phyloP scores from a whole-genome alignment of 2,113 vertebrate species.

The Sebastes schlegelii region DNA sequence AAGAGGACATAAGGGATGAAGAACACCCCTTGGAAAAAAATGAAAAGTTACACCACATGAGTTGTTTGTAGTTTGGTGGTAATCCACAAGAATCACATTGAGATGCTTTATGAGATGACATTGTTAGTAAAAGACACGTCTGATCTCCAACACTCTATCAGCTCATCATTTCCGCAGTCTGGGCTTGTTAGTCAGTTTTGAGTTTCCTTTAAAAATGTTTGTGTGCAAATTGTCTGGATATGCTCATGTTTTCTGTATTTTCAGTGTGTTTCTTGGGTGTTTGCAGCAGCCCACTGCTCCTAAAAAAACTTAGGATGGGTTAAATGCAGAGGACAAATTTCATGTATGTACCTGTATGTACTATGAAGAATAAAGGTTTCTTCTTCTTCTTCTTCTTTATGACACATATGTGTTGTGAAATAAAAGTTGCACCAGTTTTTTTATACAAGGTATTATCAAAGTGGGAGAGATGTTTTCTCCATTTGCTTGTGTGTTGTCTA shows the following conservation, averaged over 20 bases:
- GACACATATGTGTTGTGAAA: background rate
- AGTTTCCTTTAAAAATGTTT: background rate
- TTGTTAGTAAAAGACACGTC: background rate
- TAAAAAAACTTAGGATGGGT: too few relatives aligned
- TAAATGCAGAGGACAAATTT: too few relatives aligned
- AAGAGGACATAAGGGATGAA: slow-evolving; percentile 85
- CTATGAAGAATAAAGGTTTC: too few relatives aligned
- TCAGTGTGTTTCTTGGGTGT: background rate
- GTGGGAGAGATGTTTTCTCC: too few relatives aligned
- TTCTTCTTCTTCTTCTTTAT: too few relatives aligned
- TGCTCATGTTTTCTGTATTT: background rate
- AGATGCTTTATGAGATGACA: background rate
- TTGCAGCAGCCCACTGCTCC: too few relatives aligned
- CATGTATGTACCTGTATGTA: too few relatives aligned
- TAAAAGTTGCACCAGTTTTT: background rate
- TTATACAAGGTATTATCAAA: background rate
- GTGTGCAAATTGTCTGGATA: background rate
- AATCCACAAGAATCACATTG: background rate
- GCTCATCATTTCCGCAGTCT: background rate
- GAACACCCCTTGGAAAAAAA: slow-evolving; percentile 79
- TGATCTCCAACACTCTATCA: background rate
- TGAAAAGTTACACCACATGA: background rate
- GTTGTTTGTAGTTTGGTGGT: background rate
- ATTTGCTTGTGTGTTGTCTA: background rate
- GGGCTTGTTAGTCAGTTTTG: background rate